Conservation (phyloP, 2,797 vertebrate species). For the Nannoperca australis region DNA sequence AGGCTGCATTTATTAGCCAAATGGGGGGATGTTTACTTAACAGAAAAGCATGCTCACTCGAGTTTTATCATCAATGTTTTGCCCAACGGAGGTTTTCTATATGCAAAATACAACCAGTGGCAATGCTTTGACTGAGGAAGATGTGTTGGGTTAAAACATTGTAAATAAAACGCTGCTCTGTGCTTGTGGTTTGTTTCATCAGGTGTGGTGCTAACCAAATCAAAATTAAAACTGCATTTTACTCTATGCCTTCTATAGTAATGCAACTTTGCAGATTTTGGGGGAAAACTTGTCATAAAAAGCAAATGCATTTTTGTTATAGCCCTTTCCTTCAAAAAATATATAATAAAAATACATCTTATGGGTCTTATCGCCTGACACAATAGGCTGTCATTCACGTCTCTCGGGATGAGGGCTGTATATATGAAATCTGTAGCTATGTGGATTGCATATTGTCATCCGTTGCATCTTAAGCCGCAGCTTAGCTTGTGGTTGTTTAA, state of each 20-base stretch:
- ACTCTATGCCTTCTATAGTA: neutral
- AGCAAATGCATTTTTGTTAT: neutral
- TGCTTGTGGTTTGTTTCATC: neutral
- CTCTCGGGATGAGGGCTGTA: constrained; percentile 32
- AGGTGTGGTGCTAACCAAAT: neutral
- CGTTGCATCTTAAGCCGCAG: constrained; percentile 57
- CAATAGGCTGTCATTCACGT: constrained; percentile 24
- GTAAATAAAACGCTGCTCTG: neutral
- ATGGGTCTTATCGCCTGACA: constrained; percentile 8
- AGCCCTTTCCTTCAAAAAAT: neutral
- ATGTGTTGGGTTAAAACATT: neutral
- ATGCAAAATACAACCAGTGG: neutral
- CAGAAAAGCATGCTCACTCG: neutral
- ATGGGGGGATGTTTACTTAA: neutral
- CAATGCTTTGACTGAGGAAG: neutral
- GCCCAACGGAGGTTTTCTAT: neutral
- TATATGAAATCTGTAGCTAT: constrained; percentile 30
- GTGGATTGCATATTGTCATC: constrained; percentile 36
- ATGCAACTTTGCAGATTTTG: constrained; percentile 6
- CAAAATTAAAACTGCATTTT: neutral
- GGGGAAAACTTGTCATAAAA: constrained; percentile 14
- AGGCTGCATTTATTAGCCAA: constrained; percentile 5
- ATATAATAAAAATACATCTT: constrained; percentile 4
- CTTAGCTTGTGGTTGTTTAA: constrained; percentile 48
- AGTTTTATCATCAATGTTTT: neutral